Conservation (phyloP, 64 coral and sea anemone species). For the Dendrophyllia cribrosa region DNA sequence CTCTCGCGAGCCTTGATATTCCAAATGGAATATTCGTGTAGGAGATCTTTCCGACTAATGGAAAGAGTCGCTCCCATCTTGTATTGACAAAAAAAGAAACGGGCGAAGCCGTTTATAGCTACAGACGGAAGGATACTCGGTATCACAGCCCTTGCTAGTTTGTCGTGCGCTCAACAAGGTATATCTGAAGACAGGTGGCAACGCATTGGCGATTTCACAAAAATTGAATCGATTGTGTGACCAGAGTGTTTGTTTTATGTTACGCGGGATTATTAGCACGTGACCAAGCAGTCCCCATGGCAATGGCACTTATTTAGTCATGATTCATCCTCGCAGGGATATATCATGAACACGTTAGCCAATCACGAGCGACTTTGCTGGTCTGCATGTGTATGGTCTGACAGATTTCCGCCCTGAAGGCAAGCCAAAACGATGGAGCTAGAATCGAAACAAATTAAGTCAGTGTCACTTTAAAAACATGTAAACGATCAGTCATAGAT, state of each 20-base stretch:
- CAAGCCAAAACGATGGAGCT: slow-evolving; percentile 1
- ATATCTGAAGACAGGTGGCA: slow-evolving; percentile 80
- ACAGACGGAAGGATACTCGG: not conserved
- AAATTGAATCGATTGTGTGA: slow-evolving; percentile 76
- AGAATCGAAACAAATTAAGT: slow-evolving; percentile 49
- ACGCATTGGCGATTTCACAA: slow-evolving; percentile 64
- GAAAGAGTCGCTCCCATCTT: slow-evolving; percentile 89
- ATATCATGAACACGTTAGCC: not conserved
- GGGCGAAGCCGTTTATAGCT: slow-evolving; percentile 6
- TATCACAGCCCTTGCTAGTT: slow-evolving; percentile 20
- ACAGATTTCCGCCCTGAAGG: slow-evolving; percentile 24
- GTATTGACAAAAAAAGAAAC: not conserved
- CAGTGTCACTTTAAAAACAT: slow-evolving; percentile 41
- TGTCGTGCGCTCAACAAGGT: slow-evolving; percentile 44
- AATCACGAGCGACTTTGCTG: slow-evolving; percentile 6
- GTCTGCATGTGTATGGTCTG: slow-evolving; percentile 1
- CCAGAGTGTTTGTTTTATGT: slow-evolving; percentile 42
- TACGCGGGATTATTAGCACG: slow-evolving; percentile 9
- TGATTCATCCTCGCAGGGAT: slow-evolving; percentile 9
- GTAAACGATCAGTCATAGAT: slow-evolving; percentile 21
- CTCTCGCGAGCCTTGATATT: slow-evolving; percentile 84
- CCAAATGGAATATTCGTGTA: slow-evolving; percentile 87
- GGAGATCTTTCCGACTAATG: slow-evolving; percentile 76
- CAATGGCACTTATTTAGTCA: slow-evolving; percentile 23
- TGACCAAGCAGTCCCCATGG: slow-evolving; percentile 29